These are phyloP conservation scores for Euclidia mi DNA, from an alignment of 2,888 invertebrate genomes.

Conservation along the genomic window DNA sequence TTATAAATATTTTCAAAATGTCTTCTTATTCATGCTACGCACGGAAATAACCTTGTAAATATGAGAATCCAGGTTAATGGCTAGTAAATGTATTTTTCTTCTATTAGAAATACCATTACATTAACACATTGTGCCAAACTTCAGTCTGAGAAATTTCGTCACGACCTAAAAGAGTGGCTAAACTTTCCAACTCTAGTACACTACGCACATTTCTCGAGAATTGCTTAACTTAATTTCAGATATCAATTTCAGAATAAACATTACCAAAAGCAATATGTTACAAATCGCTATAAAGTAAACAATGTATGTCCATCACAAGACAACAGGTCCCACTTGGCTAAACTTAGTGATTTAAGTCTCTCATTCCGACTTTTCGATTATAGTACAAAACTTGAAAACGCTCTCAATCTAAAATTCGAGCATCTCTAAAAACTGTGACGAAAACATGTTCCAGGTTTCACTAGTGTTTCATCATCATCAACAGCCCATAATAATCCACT, in stretches of 20 bases:
- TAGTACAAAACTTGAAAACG: slow-evolving; percentile 49
- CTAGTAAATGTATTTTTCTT: too few relatives aligned
- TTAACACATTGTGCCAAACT: too few relatives aligned
- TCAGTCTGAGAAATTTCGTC: too few relatives aligned
- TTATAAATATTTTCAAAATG: too few relatives aligned
- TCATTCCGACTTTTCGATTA: slow-evolving; percentile 45
- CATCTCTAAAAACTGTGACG: slow-evolving; percentile 55
- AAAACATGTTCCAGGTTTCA: slow-evolving; percentile 49
- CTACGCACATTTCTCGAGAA: slow-evolving; percentile 14
- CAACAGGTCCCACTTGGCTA: slow-evolving; percentile 39
- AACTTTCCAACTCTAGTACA: too few relatives aligned
- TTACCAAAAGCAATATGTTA: slow-evolving; percentile 30
- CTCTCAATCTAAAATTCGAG: slow-evolving; percentile 49
- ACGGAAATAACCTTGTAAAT: too few relatives aligned
- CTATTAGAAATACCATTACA: too few relatives aligned
- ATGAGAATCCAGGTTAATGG: too few relatives aligned
- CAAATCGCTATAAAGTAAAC: slow-evolving; percentile 40
- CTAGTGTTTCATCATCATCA: too few relatives aligned
- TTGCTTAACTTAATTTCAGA: slow-evolving; percentile 12
- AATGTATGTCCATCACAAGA: slow-evolving; percentile 49
- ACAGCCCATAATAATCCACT: too few relatives aligned
- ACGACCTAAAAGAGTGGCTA: too few relatives aligned
- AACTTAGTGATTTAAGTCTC: slow-evolving; percentile 55
- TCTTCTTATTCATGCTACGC: too few relatives aligned
- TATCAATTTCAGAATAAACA: slow-evolving; percentile 25